A percentile compares a stretch with the other conserved stretches of the same genome.
Conservation (phyloP, 2,888 invertebrate species). For the Drosophila gaucha region DNA sequence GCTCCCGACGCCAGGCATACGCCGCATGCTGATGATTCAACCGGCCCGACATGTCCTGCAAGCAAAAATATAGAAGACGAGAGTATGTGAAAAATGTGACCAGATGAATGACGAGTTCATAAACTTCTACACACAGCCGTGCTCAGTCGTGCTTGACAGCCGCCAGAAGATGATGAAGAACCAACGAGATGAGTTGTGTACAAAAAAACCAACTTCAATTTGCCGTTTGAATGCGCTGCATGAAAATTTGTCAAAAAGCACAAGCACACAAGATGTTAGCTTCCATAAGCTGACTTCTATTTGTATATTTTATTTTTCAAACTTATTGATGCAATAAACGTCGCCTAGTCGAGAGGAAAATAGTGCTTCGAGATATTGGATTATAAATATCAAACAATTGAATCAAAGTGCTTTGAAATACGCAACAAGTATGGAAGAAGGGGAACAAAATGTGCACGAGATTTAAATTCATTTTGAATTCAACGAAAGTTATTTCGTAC, state of each 20-base stretch:
- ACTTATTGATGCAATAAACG: constrained; percentile 12
- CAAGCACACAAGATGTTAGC: constrained; percentile 9
- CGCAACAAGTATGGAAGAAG: constrained; percentile 1
- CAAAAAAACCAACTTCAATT: constrained; percentile 42
- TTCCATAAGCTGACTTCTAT: constrained; percentile 4
- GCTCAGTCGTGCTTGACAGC: constrained; percentile 43
- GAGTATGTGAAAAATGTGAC: constrained; percentile 26
- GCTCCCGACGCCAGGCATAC: constrained; percentile 82
- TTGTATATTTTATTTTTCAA: constrained; percentile 13
- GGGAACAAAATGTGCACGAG: not conserved
- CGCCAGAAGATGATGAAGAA: constrained; percentile 7
- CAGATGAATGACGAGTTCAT: constrained; percentile 65
- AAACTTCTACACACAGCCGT: constrained; percentile 44
- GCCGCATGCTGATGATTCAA: constrained; percentile 81
- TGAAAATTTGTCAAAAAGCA: constrained; percentile 19
- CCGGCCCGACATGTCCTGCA: constrained; percentile 61
- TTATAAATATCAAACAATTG: constrained; percentile 2
- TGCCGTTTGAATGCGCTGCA: constrained; percentile 48
- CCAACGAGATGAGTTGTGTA: not conserved
- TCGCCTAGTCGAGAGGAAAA: constrained; percentile 28
- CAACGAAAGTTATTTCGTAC: too few species aligned
- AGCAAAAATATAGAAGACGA: constrained; percentile 11
- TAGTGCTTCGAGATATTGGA: constrained; percentile 1
- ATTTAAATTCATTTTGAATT: not conserved
- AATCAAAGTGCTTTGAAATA: not conserved